phyloP scores from a whole-genome alignment of 2,888 invertebrate genomes.

The Drosophila falleni region DNA sequence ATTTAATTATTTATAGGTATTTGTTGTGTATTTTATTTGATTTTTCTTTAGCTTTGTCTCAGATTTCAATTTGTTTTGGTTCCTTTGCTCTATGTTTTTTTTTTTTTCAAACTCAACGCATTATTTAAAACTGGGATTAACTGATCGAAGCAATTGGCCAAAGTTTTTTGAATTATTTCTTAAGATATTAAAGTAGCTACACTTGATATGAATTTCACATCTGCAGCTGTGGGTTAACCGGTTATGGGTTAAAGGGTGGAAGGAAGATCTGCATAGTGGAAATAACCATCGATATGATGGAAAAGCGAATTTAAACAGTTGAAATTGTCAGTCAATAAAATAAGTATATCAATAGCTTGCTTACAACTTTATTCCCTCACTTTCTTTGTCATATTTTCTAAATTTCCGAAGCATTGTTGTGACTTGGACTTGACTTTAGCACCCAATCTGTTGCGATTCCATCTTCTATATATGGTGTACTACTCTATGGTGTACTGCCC shows the following conservation, averaged over 20 bases:
- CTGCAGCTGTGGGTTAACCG: conserved; percentile 4
- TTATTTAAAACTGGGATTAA: conserved; percentile 39
- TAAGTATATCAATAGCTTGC: conserved; percentile 3
- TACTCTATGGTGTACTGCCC: conserved; percentile 6
- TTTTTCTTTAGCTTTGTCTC: conserved; percentile 15
- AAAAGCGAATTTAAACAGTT: conserved; percentile 30
- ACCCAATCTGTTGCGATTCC: conserved; percentile 13
- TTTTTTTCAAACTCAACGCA: conserved; percentile 29
- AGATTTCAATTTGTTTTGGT: conserved; percentile 34
- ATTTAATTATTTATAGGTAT: conserved; percentile 52
- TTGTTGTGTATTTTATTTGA: conserved; percentile 18
- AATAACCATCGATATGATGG: conserved; percentile 10
- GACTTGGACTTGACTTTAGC: conserved; percentile 6
- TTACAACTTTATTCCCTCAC: neutral
- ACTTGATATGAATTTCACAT: conserved; percentile 15
- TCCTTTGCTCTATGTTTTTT: conserved; percentile 29
- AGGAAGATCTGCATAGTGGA: neutral
- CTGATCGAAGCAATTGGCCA: conserved; percentile 57
- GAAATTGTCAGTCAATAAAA: conserved; percentile 49
- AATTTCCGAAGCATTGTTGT: neutral
- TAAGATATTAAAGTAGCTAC: conserved; percentile 27
- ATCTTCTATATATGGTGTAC: conserved; percentile 24
- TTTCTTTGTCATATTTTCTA: neutral
- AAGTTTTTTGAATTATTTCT: conserved; percentile 5
- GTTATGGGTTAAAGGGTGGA: neutral